A percentile compares a stretch with the other conserved stretches of the same genome.
Evolutionary conservation across 2,113 vertebrate species (phyloP).

Genomic region (Oreochromis niloticus): DNA sequence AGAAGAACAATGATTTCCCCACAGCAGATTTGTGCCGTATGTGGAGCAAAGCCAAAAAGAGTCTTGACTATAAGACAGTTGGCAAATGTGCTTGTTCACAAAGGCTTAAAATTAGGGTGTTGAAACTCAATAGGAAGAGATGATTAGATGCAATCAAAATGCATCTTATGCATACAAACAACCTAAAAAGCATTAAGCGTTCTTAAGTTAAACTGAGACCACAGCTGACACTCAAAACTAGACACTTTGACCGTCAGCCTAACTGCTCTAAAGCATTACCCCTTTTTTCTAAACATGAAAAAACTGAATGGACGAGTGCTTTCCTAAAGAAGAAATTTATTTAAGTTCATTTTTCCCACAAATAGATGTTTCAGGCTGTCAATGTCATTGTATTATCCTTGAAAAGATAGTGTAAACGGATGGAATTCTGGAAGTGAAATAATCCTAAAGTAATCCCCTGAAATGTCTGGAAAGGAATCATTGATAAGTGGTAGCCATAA

Average conservation of each 20-base stretch:
- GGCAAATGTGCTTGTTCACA: background rate
- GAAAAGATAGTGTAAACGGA: conserved; percentile 21
- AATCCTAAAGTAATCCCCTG: conserved; percentile 48
- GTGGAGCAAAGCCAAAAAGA: background rate
- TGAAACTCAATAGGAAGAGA: background rate
- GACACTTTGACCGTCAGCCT: background rate
- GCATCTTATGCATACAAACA: background rate
- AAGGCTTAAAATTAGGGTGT: background rate
- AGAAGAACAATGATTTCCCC: background rate
- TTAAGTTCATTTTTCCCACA: background rate
- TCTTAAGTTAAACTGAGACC: background rate
- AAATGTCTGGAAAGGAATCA: conserved; percentile 51
- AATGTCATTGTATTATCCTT: conserved; percentile 22
- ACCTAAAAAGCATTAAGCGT: background rate
- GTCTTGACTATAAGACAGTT: background rate
- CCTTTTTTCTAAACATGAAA: background rate
- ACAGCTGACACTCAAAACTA: background rate
- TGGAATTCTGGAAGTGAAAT: conserved; percentile 27
- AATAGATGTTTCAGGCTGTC: conserved; percentile 8
- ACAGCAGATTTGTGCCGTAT: background rate
- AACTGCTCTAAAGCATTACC: background rate
- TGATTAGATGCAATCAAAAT: background rate
- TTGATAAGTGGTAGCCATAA: conserved; percentile 50
- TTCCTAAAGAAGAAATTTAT: background rate
- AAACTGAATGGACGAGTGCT: background rate